Evolutionary conservation across 2,888 invertebrate species (phyloP).

Genomic region (Hydraecia micacea): DNA sequence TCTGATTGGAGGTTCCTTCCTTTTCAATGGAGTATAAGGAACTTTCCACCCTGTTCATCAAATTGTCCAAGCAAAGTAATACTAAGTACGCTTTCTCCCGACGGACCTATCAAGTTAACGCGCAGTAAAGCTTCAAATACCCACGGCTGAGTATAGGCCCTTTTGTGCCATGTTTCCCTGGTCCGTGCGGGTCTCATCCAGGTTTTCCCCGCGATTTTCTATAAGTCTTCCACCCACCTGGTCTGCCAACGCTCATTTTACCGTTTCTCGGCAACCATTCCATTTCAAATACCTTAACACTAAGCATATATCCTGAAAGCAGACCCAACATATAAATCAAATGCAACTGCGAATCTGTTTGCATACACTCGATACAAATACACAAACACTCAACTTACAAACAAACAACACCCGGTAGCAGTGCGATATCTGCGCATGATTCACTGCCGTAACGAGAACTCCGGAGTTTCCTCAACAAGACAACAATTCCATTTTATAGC

Average conservation of each 20-base stretch:
- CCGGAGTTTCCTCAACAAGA: constrained; percentile 8
- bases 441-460: constrained; percentile 29
- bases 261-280: no score
- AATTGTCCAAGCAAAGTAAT: background rate
- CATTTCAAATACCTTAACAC: background rate
- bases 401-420: constrained; percentile 43
- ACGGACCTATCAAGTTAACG: background rate
- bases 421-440: constrained; percentile 49
- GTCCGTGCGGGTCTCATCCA: background rate
- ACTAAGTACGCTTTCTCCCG: background rate
- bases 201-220: no score
- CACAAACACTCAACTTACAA: constrained; percentile 26
- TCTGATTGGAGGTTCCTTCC: background rate
- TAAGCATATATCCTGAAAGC: constrained; percentile 1
- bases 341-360: constrained; percentile 1
- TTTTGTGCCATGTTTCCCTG: background rate
- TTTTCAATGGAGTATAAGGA: background rate
- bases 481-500: constrained; percentile 27
- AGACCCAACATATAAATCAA: constrained; percentile 8
- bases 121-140: background rate
- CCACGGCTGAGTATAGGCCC: background rate
- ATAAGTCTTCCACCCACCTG: no score
- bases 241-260: no score
- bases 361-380: constrained; percentile 31
- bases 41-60: background rate